These are phyloP conservation scores for Luffia ferchaultella DNA, from an alignment of 2,888 invertebrate species.

Conservation along the genomic window DNA sequence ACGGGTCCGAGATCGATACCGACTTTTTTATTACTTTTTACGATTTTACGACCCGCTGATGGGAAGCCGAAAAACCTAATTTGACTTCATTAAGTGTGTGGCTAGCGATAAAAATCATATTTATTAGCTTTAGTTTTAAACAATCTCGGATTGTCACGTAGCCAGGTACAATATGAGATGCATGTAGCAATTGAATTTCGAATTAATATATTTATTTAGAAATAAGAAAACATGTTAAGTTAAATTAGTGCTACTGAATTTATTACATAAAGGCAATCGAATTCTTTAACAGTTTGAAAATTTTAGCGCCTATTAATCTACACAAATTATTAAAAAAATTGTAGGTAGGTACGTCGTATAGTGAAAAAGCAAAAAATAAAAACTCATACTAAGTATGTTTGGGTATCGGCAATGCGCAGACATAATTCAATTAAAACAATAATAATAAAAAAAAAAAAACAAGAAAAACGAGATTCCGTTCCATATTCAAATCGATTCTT, in stretches of 20 bases:
- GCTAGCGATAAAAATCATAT: constrained; percentile 52
- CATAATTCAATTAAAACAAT: constrained; percentile 1
- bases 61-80: constrained; percentile 54
- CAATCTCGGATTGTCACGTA: neutral
- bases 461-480: constrained; percentile 2
- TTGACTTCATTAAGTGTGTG: constrained; percentile 54
- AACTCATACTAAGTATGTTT: neutral
- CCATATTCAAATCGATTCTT: constrained; percentile 52
- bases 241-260: too few relatives aligned
- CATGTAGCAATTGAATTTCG: constrained; percentile 5
- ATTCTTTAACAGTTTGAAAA: too few relatives aligned
- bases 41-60: constrained; percentile 48
- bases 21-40: constrained; percentile 37
- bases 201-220: too few relatives aligned
- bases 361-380: constrained; percentile 2
- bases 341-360: constrained; percentile 1
- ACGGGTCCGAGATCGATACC: constrained; percentile 51
- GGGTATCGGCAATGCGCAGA: constrained; percentile 2
- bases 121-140: constrained; percentile 25
- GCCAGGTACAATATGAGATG: too few relatives aligned
- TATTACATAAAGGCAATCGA: too few relatives aligned
- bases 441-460: constrained; percentile 5
- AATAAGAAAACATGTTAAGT: too few relatives aligned
- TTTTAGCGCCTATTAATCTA: too few relatives aligned
- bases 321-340: too few relatives aligned